phyloP scores from a whole-genome alignment of 2,888 invertebrate species.

The Agrotis puta region DNA sequence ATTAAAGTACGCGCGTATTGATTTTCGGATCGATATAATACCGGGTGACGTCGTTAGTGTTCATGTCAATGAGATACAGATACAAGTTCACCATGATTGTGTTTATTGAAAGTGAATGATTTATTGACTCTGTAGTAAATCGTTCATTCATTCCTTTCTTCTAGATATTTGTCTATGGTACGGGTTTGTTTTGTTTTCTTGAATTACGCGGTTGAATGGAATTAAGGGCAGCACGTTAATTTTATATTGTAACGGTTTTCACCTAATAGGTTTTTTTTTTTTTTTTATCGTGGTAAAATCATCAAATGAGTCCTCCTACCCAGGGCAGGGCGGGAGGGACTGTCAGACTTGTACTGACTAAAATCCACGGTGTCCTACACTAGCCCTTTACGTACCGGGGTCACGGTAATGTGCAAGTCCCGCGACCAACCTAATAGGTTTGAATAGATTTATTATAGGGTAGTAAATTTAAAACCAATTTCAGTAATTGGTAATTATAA shows the following conservation, averaged over 20 bases:
- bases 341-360: no score
- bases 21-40: constrained; percentile 55
- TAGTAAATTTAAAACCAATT: background rate
- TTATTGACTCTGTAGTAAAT: constrained; percentile 21
- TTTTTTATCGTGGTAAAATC: no score
- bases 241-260: background rate
- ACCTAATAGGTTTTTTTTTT: no score
- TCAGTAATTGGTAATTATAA: background rate
- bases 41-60: constrained; percentile 42
- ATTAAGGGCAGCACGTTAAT: background rate
- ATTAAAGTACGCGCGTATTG: constrained; percentile 38
- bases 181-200: constrained; percentile 16
- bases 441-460: background rate
- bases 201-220: constrained; percentile 1
- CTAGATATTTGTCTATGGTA: constrained; percentile 46
- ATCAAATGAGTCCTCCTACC: no score
- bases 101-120: constrained; percentile 42
- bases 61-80: constrained; percentile 34
- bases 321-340: no score
- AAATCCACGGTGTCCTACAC: no score
- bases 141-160: constrained; percentile 31
- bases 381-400: no score
- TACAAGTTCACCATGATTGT: constrained; percentile 36
- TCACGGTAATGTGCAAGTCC: no score
- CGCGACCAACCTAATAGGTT: no score